Conservation (phyloP, 2,888 invertebrate genomes). For the Hydraecia micacea region DNA sequence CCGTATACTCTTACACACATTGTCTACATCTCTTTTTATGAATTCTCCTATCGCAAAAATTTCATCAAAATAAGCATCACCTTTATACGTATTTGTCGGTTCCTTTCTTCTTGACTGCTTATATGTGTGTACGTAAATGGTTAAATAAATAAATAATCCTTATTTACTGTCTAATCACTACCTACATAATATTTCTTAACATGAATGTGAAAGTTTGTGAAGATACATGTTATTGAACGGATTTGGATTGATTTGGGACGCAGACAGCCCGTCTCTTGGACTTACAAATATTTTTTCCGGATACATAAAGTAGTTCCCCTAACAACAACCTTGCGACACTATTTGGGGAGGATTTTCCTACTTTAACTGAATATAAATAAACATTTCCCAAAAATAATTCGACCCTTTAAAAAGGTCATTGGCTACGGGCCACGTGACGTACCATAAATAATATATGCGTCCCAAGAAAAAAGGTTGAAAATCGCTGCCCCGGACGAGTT, state of each 20-base stretch:
- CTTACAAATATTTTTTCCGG: not conserved
- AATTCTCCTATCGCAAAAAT: not conserved
- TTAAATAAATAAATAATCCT: no score
- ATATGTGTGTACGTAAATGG: no score
- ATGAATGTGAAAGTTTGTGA: not conserved
- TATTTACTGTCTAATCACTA: not conserved
- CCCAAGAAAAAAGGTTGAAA: constrained; percentile 49
- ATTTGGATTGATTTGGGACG: constrained; percentile 16
- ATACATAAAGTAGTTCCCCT: not conserved
- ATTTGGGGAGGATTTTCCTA: not conserved
- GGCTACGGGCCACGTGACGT: constrained; percentile 34
- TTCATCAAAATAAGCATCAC: not conserved
- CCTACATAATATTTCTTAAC: not conserved
- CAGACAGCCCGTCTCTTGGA: not conserved
- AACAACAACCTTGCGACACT: not conserved
- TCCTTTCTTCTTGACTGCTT: no score
- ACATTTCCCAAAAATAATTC: constrained; percentile 23
- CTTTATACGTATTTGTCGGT: not conserved
- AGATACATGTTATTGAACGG: not conserved
- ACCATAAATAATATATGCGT: constrained; percentile 40
- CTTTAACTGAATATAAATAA: not conserved
- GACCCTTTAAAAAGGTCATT: constrained; percentile 38
- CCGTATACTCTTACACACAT: no score
- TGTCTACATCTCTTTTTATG: not conserved
- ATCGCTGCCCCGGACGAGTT: constrained; percentile 16